phyloP scores from a whole-genome alignment of 2,888 invertebrate species.

The Polydrusus tereticollis region DNA sequence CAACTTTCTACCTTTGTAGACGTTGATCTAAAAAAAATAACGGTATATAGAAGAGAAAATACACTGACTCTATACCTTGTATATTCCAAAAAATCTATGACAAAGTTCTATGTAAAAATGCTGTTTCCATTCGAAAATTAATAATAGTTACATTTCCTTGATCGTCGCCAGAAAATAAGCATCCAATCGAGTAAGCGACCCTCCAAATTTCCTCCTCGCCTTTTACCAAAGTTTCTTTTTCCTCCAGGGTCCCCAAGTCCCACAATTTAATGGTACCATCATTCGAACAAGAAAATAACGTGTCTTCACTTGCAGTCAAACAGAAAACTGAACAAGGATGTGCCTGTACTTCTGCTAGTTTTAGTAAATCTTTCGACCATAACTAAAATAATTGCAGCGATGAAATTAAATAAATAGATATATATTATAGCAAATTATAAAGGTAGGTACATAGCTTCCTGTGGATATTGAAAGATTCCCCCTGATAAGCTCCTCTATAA shows the following conservation, averaged over 20 bases:
- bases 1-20: slow-evolving; percentile 70
- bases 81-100: too few species aligned
- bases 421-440: too few species aligned
- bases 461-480: too few species aligned
- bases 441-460: too few species aligned
- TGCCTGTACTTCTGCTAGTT: slow-evolving; percentile 68
- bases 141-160: slow-evolving; percentile 71
- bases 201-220: slow-evolving; percentile 67
- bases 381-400: slow-evolving; percentile 61
- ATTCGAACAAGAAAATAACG: slow-evolving; percentile 74
- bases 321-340: slow-evolving; percentile 75
- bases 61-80: too few species aligned
- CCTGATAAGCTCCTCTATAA: too few species aligned
- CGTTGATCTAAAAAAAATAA: slow-evolving; percentile 70
- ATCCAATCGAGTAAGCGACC: slow-evolving; percentile 62
- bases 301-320: slow-evolving; percentile 70
- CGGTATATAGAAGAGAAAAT: too few species aligned
- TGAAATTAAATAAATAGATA: too few species aligned
- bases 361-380: slow-evolving; percentile 67
- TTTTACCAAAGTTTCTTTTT: slow-evolving; percentile 59
- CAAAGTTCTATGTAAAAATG: too few species aligned
- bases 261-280: slow-evolving; percentile 75
- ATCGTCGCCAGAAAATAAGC: slow-evolving; percentile 74
- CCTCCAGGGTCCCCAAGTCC: slow-evolving; percentile 67
- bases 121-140: too few species aligned